phyloP scores from a whole-genome alignment of 2,888 invertebrate species.

The Lepas anatifera region DNA sequence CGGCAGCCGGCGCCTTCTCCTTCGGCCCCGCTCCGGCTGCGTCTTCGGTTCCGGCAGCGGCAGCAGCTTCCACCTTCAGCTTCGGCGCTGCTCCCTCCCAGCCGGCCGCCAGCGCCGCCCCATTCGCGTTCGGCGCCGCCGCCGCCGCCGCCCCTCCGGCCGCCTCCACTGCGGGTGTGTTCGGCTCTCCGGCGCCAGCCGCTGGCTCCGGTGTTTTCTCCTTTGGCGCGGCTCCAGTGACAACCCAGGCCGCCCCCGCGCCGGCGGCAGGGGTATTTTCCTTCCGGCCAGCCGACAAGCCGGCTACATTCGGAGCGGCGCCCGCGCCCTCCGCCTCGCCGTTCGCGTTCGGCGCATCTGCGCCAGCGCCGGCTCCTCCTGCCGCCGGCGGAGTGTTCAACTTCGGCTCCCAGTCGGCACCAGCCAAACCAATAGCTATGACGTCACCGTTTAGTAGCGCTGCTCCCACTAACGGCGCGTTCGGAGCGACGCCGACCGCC shows the following conservation, averaged over 20 bases:
- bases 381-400: constrained; percentile 71
- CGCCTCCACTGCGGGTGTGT: constrained; percentile 65
- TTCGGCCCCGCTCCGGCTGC: constrained; percentile 75
- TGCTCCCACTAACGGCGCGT: constrained; percentile 89
- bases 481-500: constrained; percentile 44
- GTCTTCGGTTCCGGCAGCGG: neutral
- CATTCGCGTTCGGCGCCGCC: constrained; percentile 46
- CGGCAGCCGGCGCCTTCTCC: constrained; percentile 50
- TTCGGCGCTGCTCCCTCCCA: constrained; percentile 50
- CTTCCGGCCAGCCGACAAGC: constrained; percentile 14
- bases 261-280: constrained; percentile 78
- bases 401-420: constrained; percentile 38
- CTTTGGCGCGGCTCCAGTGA: constrained; percentile 51
- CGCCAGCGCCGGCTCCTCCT: constrained; percentile 69
- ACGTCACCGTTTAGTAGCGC: constrained; percentile 59
- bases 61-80: constrained; percentile 35
- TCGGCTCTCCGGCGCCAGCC: constrained; percentile 76
- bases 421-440: constrained; percentile 72
- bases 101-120: constrained; percentile 40
- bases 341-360: constrained; percentile 75
- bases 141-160: constrained; percentile 76
- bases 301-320: constrained; percentile 16
- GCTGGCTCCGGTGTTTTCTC: constrained; percentile 72
- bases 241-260: constrained; percentile 74
- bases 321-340: constrained; percentile 43